Base-by-base conservation (phyloP, 2,113 vertebrate genomes). In the Strigops habroptila region DNA sequence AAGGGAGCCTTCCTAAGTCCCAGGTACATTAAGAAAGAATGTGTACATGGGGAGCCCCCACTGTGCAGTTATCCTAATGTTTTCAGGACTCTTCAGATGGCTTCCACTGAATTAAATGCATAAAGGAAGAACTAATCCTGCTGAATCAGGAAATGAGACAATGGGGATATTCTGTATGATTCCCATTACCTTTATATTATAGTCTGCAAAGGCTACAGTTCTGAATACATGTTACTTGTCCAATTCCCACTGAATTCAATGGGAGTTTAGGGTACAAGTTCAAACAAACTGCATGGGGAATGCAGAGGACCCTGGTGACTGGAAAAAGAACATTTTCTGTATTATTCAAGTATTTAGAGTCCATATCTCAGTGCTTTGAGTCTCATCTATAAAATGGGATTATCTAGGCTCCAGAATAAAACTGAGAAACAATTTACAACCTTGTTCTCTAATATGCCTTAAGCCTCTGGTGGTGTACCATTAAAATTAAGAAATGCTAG, bases 71-170 rank as follows among this genome's bases (percentile, higher is more conserved):
- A 86, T 25, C 30, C 65, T 91, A 44, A 87, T 84, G 69, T 83
- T 88, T 92, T 86, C 62, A 68, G 60, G 80, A 78, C 24, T 90
- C 71, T 91, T 94, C 90, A 84, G 53, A 90, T 70, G 49, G 27
- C 31, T 91, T 46, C 31, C 2, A 18, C 37, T 73, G 87, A 91
- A 84, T 79, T 75, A 82, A 14, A 75, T n/a, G 23, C 53, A 71
- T 73, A 89, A 92, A 87, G 19, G 57, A 86, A 85, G 75, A 88
- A 37, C 24, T 33, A 90, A 88, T 83, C 64, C 75, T 94, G 87
- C 93, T 94, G 95, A 96, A 93, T 91, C 88, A 88, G 88, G 73
- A 95, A 90, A 96, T 57, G 73, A 94, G 92, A 67, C 69, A 0
- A 86, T 60, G 24, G 88, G 88, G 90, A 93, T 68, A 71, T 15